Conservation (phyloP, 2,797 vertebrate species). For the Propithecus perrieri region DNA sequence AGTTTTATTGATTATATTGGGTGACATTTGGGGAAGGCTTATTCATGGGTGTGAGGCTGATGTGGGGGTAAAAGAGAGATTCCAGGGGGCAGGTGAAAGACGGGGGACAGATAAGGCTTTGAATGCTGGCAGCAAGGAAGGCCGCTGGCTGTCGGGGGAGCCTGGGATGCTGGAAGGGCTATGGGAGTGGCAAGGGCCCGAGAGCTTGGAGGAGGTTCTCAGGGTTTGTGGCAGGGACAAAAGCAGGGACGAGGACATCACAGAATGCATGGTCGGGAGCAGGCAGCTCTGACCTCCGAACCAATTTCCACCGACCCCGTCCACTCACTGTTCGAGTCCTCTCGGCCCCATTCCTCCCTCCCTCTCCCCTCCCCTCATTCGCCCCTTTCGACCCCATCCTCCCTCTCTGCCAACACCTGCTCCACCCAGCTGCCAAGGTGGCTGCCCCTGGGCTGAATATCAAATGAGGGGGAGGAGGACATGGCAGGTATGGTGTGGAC, state of each 20-base stretch:
- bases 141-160: neutral
- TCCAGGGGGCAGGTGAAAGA: neutral
- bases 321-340: neutral
- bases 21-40: neutral
- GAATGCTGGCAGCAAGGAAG: neutral
- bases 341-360: neutral
- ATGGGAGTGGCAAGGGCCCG: neutral
- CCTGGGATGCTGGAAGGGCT: neutral
- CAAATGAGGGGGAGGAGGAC: neutral
- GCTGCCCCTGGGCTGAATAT: neutral
- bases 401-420: neutral
- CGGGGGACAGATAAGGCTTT: neutral
- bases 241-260: neutral
- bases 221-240: neutral
- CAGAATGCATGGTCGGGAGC: neutral
- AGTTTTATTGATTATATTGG: neutral
- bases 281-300: neutral
- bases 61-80: neutral
- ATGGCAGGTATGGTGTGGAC: rapidly evolving
- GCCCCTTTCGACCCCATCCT: neutral
- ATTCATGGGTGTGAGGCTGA: no score
- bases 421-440: neutral
- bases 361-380: no score
- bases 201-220: neutral
- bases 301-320: neutral